Base-by-base conservation (phyloP, 2,888 invertebrate genomes). In the Acrobasis repandana region DNA sequence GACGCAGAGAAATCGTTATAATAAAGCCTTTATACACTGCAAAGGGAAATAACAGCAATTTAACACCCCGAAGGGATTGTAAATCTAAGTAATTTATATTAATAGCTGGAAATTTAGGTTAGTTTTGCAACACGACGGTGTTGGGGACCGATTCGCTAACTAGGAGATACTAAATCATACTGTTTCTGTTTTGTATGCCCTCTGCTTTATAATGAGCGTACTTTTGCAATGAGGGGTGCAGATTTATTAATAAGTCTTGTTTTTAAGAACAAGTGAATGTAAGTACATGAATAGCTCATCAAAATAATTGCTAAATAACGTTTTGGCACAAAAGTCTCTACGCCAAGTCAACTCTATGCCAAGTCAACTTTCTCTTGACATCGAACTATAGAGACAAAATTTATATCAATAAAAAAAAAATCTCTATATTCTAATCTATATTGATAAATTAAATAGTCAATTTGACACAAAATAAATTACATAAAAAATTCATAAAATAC, bases 11-110 rank as follows among this genome's bases (percentile, higher is more conserved):
- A 77, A 73, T 75, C 75, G 75, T 76, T 77, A 76, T 74, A 75
- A 77, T 77, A 77, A 79, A 80, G 79, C 75, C 79, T 80, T 80
- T 81, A 81, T 78, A 76, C 68, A 74, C 71, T 73, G 67, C 68
- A 67, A 79, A 75, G 79, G 83, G 81, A 83, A 84, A 84, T 83
- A 85, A 85, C 80, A 77, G 80, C 79, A 81, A 86, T 84, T 81
- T 80, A 82, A 80, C 80, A 78, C 78, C 88, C 84, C 83, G 70
- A 81, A 79, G 86, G 87, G 81, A 85, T 82, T 83, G 82, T 90
- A 88, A 88, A 90, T 88, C 82, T 81, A 80, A 80, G 84, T 89
- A 88, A 91, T 90, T 88, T 86, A 88, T 88, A 90, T 88, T 88
- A 89, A 90, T 90, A 86, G 87, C 73, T 74, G 67, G 65, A 76